Conservation (phyloP, 2,888 invertebrate genomes). For the Leptinotarsa juncta region DNA sequence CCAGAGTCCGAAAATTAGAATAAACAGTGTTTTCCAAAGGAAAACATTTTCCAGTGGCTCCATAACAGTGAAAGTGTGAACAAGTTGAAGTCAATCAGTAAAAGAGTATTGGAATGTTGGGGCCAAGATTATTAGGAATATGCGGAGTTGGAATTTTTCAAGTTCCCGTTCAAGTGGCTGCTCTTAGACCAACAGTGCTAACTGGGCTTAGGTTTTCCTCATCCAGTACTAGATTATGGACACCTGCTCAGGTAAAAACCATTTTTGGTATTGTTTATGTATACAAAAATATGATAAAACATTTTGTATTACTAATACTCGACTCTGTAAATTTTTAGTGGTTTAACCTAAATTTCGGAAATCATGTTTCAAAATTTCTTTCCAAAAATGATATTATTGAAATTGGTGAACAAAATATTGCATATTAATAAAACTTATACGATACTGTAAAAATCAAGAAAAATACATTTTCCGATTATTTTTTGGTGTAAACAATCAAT, state of each 20-base stretch:
- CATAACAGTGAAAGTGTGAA: slow-evolving; percentile 2
- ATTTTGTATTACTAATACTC: too few relatives aligned
- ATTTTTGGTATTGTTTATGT: neutral
- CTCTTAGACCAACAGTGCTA: slow-evolving; percentile 51
- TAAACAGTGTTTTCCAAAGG: slow-evolving; percentile 21
- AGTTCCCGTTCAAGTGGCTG: slow-evolving; percentile 57
- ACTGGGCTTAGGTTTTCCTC: slow-evolving; percentile 51
- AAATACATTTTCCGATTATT: too few relatives aligned
- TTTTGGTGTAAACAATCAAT: too few relatives aligned
- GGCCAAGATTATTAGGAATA: slow-evolving; percentile 15
- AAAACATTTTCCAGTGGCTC: slow-evolving; percentile 25
- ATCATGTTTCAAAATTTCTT: too few relatives aligned
- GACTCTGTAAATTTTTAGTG: too few relatives aligned
- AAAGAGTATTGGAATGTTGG: slow-evolving; percentile 16
- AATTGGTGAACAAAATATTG: too few relatives aligned
- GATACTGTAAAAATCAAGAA: too few relatives aligned
- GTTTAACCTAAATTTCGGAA: too few relatives aligned
- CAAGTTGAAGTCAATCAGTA: neutral
- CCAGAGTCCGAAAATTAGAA: slow-evolving; percentile 19
- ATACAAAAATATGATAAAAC: too few relatives aligned
- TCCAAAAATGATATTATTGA: too few relatives aligned
- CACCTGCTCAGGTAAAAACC: slow-evolving; percentile 47
- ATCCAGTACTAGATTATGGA: slow-evolving; percentile 6
- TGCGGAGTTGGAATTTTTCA: slow-evolving; percentile 55
- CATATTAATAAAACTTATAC: too few relatives aligned